Evolutionary conservation across 23 tunicate genomes (phyloP), one percentile per base, ranked within the genome.

Genomic region (Diplosoma virens): DNA sequence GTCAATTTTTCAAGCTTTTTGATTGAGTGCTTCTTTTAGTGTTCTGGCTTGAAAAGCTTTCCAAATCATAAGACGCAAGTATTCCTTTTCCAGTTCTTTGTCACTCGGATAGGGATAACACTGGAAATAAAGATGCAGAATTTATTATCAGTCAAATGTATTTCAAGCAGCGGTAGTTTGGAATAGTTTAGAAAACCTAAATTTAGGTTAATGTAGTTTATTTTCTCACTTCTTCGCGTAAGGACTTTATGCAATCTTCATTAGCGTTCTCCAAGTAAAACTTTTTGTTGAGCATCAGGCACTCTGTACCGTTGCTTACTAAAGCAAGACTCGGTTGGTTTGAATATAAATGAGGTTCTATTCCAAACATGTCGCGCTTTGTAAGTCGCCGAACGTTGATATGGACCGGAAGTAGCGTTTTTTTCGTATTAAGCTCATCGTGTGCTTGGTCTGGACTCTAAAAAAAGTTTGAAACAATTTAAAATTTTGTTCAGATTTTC

Each of bases 241-340:
- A 46, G 20, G 24, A 61, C 26, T 78, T 64, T 41, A 89, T 41
- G 72, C 77, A 77, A 3, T 89, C 84, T 2, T 83, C 88, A 31
- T 78, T 46, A 27, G 86, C 76, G 47, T 89, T 89, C 32, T 89
- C 96, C 41, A 89, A 71, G 76, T 82, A 89, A 63, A 89, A 89
- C 68, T 83, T 89, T 54, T 89, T 89, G 66, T 89, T 83, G 11
- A 89, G 78, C 83, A 89, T 77, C 71, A 89, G 53, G 53, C 96
- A 89, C 71, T 89, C 96, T 3, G 96, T 85, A 3, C 96, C 96
- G 71, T 89, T 89, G 88, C 96, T 89, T 0, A 89, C 77, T 14
- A 89, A 59, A 17, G 96, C 58, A 60, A 89, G 37, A 34, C 76
- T 71, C 66, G 88, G 96, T 53, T 89, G 96, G 32, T 89, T 77